Base-by-base conservation (phyloP, 2,888 invertebrate genomes). In the Saturnia pavonia region DNA sequence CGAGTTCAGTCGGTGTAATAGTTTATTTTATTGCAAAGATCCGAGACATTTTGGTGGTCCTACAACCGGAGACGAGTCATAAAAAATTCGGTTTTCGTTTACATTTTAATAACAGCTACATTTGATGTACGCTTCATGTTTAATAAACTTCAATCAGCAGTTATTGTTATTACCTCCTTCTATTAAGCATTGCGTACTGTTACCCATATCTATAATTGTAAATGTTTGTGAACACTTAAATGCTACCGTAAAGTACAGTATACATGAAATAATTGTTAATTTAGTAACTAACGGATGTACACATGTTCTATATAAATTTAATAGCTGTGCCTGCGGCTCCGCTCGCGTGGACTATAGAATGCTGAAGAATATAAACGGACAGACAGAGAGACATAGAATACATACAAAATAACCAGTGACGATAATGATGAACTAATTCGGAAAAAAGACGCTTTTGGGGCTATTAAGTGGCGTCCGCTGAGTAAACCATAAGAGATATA, bases 121-220 rank as follows among this genome's bases (percentile, higher is more conserved):
- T 25, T 57, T 57, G 22, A 57, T 57, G 25, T 11, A 67, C 67
- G 12, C 48, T 63, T 43, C 1, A 48, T 25, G 48, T n/a, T 45
- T 45, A 48, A 48, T 63, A 69, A 69, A 69, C 60, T 63, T 69
- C 60, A 63, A 48, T 45, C 69, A 63, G 40, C 27, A 40, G 19
- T 63, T 63, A 63, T 34, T 63, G 16, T 63, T 63, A 34, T 54
- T 54, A 54, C 14, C 19, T 14, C 1, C 63, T 63, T 34, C 34
- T 54, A 54, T 63, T 27, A 63, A 63, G 19, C 63, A 27, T 63
- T 63, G 0, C 7, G 34, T 19, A 16, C 34, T 34, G 19, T 19
- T 27, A 16, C 25, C 27, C 25, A 6, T 40, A 34, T 16, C 34
- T 40, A 19, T 34, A 63, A 63, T 19, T 19, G 6, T 27, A 57